phyloP scores from a whole-genome alignment of 2,888 invertebrate genomes.

The Chaetoderma sp. region DNA sequence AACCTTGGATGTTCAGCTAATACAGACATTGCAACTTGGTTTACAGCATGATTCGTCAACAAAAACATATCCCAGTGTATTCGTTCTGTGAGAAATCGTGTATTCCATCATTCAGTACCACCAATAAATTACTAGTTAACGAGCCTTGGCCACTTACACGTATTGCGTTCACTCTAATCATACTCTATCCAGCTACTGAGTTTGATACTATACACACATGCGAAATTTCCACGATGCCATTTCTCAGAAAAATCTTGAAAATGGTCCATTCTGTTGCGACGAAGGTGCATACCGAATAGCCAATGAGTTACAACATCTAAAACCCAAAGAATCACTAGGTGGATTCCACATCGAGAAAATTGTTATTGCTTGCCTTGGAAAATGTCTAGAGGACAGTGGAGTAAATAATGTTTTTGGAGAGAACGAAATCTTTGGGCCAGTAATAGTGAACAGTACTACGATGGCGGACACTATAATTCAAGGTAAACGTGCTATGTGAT shows the following conservation, averaged over 20 bases:
- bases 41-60: too few relatives aligned
- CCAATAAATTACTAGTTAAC: too few relatives aligned
- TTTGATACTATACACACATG: too few relatives aligned
- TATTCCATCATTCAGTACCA: too few relatives aligned
- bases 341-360: neutral
- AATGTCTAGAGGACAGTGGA: neutral
- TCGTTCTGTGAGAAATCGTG: too few relatives aligned
- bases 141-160: too few relatives aligned
- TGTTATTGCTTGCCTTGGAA: neutral
- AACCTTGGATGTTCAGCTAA: too few relatives aligned
- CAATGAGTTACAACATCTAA: neutral
- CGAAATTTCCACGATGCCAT: neutral
- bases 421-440: neutral
- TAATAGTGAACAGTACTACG: neutral
- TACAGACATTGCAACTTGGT: too few relatives aligned
- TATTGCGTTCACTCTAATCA: too few relatives aligned
- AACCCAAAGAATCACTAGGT: neutral
- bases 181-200: too few relatives aligned
- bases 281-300: neutral
- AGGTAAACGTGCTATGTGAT: neutral
- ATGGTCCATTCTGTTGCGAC: neutral
- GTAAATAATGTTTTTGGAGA: neutral
- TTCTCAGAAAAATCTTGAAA: neutral
- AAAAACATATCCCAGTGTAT: too few relatives aligned
- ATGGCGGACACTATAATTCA: neutral